phyloP scores from a whole-genome alignment of 2,113 vertebrate genomes.

The Pelvicachromis taeniatus region DNA sequence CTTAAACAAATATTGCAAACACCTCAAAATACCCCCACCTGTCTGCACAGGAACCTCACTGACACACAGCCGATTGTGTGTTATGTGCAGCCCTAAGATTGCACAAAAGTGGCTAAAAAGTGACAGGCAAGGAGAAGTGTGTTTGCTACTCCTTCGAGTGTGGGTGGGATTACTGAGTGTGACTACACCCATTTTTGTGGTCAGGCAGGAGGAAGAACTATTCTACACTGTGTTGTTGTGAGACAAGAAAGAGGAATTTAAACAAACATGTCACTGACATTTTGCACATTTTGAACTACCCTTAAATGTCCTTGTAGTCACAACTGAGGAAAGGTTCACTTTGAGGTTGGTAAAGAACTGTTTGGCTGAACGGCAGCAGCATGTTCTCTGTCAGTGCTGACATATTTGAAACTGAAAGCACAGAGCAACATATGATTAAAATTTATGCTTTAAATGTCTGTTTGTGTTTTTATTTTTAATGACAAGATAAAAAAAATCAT shows the following conservation, averaged over 20 bases:
- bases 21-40: neutral
- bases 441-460: neutral
- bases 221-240: neutral
- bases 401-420: neutral
- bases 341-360: neutral
- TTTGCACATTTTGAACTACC: neutral
- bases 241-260: neutral
- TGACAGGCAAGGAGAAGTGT: slow-evolving; percentile 27
- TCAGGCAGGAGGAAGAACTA: neutral
- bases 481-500: neutral
- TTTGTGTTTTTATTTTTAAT: neutral
- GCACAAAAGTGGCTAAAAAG: neutral
- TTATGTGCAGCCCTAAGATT: neutral
- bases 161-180: slow-evolving; percentile 1
- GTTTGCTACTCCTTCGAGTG: neutral
- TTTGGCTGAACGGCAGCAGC: neutral
- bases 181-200: neutral
- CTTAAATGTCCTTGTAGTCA: neutral
- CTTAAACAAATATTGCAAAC: neutral
- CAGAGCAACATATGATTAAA: neutral
- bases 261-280: neutral
- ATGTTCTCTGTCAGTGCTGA: neutral
- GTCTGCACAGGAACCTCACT: neutral
- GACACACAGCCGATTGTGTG: neutral
- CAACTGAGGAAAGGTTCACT: neutral